Evolutionary conservation across 2,113 vertebrate genomes (phyloP), one percentile per base, ranked within the genome.

Genomic region (Oncorhynchus kisutch): DNA sequence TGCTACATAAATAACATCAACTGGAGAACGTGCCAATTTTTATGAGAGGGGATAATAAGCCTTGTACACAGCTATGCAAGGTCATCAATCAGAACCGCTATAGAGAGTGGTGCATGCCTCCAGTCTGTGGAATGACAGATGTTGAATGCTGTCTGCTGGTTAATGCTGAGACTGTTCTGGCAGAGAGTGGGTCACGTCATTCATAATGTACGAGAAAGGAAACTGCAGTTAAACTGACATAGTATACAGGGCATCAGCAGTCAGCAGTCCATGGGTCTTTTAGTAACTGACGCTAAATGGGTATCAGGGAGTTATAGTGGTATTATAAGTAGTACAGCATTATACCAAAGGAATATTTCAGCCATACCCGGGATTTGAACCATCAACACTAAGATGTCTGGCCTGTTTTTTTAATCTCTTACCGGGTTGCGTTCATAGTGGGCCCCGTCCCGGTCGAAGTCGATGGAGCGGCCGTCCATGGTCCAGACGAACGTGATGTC

Each of bases 401-500:
- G 20, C 16, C 8, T 62, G 59, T n/a, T 1, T 9, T 62, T 65
- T 3, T 12, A n/a, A 20, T 29, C 54, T 64, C 95, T 96, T 92
- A 99, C 98, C 92, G 93, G 93, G 57, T 87, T 91, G 75, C 95
- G 93, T 83, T 96, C 94, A 78, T 96, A 98, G 82, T 97, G 95
- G 6, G 92, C 91, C 0, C 91, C 88, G 3, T 97, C 94, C 82
- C 91, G 95, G 88, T 95, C 94, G 68, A 96, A 93, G 88, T 99
- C 97, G 62, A 99, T 94, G 82, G 94, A 89, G 27, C 93, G 94
- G 75, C 93, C 95, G 60, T 98, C 96, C 73, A 98, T 90, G 74
- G 96, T 94, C 98, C 98, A 99, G 82, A 97, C 92, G 84, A 98
- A 99, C 4, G 96, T 96, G 87, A 99, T 94, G 85, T 99, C 97